phyloP scores from a whole-genome alignment of 2,888 invertebrate species.

The Drosophila prostipennis region DNA sequence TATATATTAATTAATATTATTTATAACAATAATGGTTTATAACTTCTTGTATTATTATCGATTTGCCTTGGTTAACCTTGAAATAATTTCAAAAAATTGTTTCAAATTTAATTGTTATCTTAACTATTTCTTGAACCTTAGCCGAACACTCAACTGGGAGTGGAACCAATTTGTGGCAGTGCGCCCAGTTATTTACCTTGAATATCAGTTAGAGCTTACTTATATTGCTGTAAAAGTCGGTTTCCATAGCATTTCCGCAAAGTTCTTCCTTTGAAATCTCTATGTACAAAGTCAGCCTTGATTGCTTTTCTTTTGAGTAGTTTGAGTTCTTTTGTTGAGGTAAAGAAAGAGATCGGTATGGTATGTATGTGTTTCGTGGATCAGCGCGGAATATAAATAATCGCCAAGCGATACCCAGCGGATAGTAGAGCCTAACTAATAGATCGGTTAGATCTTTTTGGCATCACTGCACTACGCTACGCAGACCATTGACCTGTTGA shows the following conservation, averaged over 20 bases:
- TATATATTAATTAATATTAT: slow-evolving; percentile 24
- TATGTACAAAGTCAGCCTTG: slow-evolving; percentile 83
- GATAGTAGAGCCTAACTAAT: slow-evolving; percentile 18
- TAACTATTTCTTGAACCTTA: slow-evolving; percentile 21
- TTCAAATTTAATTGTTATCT: slow-evolving; percentile 32
- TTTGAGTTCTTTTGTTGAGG: slow-evolving; percentile 59
- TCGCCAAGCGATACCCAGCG: slow-evolving; percentile 6
- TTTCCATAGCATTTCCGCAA: slow-evolving; percentile 35
- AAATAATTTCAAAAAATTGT: slow-evolving; percentile 54
- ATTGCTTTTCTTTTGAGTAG: slow-evolving; percentile 73
- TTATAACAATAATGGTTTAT: slow-evolving; percentile 27
- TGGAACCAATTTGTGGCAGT: slow-evolving; percentile 53
- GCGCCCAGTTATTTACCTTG: slow-evolving; percentile 50
- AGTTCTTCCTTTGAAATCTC: slow-evolving; percentile 65
- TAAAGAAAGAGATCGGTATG: slow-evolving; percentile 70
- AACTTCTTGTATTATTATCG: slow-evolving; percentile 57
- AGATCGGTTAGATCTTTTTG: slow-evolving; percentile 7
- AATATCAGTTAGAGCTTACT: slow-evolving; percentile 40
- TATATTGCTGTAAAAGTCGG: slow-evolving; percentile 54
- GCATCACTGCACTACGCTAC: slow-evolving; percentile 16
- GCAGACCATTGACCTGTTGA: neutral
- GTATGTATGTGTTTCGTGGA: slow-evolving; percentile 45
- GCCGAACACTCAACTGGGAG: slow-evolving; percentile 49
- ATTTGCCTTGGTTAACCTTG: slow-evolving; percentile 62
- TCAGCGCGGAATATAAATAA: slow-evolving; percentile 44